These are phyloP conservation scores for Pissodes strobi DNA, from an alignment of 1,140 invertebrate species.

Conservation along the genomic window DNA sequence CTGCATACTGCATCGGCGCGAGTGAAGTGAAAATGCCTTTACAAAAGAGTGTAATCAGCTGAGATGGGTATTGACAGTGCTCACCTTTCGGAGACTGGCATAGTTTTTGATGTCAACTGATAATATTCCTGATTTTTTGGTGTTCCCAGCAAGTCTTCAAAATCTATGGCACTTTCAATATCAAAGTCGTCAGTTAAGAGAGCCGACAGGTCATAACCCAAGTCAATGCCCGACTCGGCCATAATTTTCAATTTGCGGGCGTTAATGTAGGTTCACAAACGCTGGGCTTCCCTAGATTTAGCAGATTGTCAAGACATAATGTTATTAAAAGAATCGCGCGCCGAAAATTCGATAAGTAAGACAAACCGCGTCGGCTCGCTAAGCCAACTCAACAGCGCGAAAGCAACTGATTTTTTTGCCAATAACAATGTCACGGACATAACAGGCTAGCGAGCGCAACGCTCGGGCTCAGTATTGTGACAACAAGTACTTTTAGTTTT, in stretches of 20 bases:
- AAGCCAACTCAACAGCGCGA: conserved; percentile 30
- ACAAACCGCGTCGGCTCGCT: conserved; percentile 18
- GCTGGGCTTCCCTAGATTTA: conserved; percentile 7
- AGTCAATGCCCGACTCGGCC: conserved; percentile 71
- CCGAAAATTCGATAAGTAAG: conserved; percentile 17
- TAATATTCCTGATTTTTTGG: conserved; percentile 70
- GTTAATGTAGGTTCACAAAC: conserved; percentile 6
- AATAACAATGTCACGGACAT: conserved; percentile 46
- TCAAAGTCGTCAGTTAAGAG: conserved; percentile 61
- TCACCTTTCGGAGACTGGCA: conserved; percentile 68
- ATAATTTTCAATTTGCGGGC: conserved; percentile 35
- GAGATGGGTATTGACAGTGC: conserved; percentile 25
- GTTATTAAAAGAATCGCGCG: conserved; percentile 18
- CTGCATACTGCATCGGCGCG: too few relatives aligned
- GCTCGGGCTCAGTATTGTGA: conserved; percentile 22
- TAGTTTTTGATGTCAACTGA: conserved; percentile 67
- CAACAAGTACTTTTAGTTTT: conserved; percentile 31
- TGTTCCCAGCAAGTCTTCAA: conserved; percentile 60
- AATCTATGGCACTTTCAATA: conserved; percentile 61
- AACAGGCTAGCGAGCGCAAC: conserved; percentile 28
- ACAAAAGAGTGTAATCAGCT: too few relatives aligned
- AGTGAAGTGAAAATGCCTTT: too few relatives aligned
- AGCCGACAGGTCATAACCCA: conserved; percentile 72
- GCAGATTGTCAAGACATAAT: conserved; percentile 20
- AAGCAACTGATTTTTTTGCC: conserved; percentile 45